A percentile compares a stretch with the other conserved stretches of the same genome.
phyloP scores from a whole-genome alignment of 2,888 invertebrate species.

The Gymnocheta viridis region DNA sequence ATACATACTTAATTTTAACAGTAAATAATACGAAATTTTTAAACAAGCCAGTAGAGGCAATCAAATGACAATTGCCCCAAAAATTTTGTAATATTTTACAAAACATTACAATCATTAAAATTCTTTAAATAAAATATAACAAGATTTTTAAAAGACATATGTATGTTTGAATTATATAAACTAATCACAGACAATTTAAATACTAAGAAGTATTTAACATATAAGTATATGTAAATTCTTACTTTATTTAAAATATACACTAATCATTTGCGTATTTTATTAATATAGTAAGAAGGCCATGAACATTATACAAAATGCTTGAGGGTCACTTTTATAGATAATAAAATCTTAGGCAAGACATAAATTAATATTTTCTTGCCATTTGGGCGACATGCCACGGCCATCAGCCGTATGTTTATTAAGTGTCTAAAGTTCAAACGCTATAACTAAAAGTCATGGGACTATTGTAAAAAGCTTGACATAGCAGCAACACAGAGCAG shows the following conservation, averaged over 20 bases:
- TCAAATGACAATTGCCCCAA: neutral
- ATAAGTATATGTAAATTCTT: neutral
- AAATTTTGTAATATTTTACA: neutral
- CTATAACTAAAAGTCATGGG: constrained; percentile 5
- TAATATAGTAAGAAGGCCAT: constrained; percentile 3
- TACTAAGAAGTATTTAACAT: neutral
- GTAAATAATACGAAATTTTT: too few species aligned
- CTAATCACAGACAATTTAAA: neutral
- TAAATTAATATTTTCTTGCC: constrained; percentile 72
- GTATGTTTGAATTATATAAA: neutral
- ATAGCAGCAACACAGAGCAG: neutral
- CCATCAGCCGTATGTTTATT: constrained; percentile 33
- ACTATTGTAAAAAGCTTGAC: neutral
- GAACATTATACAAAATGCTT: constrained; percentile 28
- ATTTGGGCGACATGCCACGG: constrained; percentile 39
- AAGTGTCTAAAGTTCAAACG: constrained; percentile 55
- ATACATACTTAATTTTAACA: too few species aligned
- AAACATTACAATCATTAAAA: neutral
- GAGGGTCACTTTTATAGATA: constrained; percentile 70
- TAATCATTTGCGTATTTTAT: neutral
- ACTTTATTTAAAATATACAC: neutral
- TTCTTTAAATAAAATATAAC: neutral
- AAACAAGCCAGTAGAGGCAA: too few species aligned
- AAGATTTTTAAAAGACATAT: neutral
- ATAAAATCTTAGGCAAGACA: constrained; percentile 72